These are phyloP conservation scores for Spheniscus mendiculus DNA, from an alignment of 2,113 vertebrate genomes.

Conservation along the genomic window DNA sequence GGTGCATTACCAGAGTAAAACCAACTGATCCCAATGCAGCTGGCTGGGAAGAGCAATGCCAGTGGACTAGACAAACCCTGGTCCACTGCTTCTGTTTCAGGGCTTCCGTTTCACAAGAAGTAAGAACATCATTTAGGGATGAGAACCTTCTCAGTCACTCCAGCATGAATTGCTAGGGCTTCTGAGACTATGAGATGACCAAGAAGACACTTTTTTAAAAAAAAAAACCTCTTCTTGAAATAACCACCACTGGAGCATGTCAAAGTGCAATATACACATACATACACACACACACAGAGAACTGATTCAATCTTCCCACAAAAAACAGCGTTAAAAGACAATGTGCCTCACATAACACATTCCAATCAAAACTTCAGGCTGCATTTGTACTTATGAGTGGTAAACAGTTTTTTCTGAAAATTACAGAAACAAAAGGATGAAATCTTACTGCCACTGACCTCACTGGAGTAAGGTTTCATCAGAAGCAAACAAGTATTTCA, in stretches of 20 bases:
- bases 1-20: not conserved
- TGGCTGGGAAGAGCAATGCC: not conserved
- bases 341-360: conserved; percentile 33
- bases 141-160: not conserved
- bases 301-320: conserved; percentile 54
- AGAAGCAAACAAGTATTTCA: not conserved
- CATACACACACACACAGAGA: not conserved
- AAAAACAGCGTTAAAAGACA: conserved; percentile 58
- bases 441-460: conserved; percentile 4
- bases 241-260: not conserved
- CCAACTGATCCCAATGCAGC: not conserved
- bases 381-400: conserved; percentile 57
- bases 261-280: conserved; percentile 30
- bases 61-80: not conserved
- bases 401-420: conserved; percentile 38
- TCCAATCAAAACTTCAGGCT: conserved; percentile 47
- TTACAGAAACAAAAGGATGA: not conserved
- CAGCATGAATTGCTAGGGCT: not conserved
- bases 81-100: not conserved
- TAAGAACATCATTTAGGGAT: not conserved
- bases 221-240: not conserved
- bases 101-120: not conserved
- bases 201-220: not conserved
- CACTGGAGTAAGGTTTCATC: conserved; percentile 32
- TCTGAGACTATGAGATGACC: not conserved